Base-by-base conservation (phyloP, 2,888 invertebrate genomes). In the Nomada fabriciana region DNA sequence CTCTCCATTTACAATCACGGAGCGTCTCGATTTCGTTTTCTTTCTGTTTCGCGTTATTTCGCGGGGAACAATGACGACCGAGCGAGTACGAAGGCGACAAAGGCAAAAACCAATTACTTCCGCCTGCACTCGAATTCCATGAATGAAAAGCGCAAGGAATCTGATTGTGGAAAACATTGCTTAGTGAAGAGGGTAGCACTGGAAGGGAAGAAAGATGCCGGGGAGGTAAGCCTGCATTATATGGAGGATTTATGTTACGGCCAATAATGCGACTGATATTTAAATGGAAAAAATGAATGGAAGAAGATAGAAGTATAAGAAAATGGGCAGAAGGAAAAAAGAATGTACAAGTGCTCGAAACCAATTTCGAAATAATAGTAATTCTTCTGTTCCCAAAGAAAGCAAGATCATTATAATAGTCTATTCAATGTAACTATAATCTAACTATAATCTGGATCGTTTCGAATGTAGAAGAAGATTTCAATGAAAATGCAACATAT, bases 41-140 rank as follows among this genome's bases (percentile, higher is more conserved):
- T n/a, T 59, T 63, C 71, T 64, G 36, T 59, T 57, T 53, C 52
- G 53, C 53, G 72, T 59, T 59, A 50, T 77, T 71, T 61, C 47
- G 7, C 60, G 5, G 42, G 29, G 42, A 65, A 53, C 59, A 77
- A 43, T 59, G 50, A 29, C 52, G 60, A 15, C 15, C 36, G 47
- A 70, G 64, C 36, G 77, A 70, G 47, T 71, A 71, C 11, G 71
- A 71, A 71, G 60, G 59, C 43, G 59, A 61, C 80, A 78, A 78
- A 78, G 78, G 53, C 53, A 64, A 65, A 77, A 80, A 80, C 78
- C 70, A 80, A 80, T 80, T 80, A 80, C 61, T 77, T 67, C 70
- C 65, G 53, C 43, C 73, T 52, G 50, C 55, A 29, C 71, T 76
- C 55, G 57, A 59, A 71, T 71, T 50, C 47, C 70, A n/a, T 52